phyloP scores from a whole-genome alignment of 1,140 invertebrate genomes.

The Musca domestica region DNA sequence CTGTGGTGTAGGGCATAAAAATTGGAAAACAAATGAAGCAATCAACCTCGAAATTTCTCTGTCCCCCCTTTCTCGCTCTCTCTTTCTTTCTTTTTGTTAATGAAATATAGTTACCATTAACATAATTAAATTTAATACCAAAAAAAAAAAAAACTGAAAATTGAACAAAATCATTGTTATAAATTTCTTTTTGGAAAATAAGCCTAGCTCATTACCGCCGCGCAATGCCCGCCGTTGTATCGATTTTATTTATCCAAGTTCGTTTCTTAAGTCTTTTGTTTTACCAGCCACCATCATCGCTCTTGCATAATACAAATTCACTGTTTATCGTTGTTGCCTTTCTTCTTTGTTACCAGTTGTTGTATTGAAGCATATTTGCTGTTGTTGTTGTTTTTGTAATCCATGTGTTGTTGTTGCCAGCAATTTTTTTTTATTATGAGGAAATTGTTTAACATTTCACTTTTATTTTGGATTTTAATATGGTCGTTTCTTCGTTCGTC shows the following conservation, averaged over 20 bases:
- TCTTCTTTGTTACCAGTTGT: not conserved
- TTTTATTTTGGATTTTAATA: conserved; percentile 2
- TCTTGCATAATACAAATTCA: no score
- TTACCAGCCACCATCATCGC: not conserved
- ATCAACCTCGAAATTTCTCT: no score
- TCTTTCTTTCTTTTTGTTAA: no score
- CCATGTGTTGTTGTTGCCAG: not conserved
- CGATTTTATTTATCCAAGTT: not conserved
- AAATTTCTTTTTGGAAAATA: not conserved
- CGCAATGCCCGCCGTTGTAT: no score
- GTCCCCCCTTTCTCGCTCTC: no score
- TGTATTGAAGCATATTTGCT: not conserved
- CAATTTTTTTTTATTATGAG: conserved; percentile 7
- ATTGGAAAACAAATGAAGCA: no score
- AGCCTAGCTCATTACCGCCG: not conserved
- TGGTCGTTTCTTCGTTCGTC: not conserved
- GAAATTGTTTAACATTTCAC: conserved; percentile 20
- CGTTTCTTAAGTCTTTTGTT: conserved; percentile 17
- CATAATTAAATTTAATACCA: no score
- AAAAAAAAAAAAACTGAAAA: not conserved
- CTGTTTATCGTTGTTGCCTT: not conserved
- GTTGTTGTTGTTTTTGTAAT: not conserved
- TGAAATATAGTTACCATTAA: no score
- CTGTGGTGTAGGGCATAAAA: no score
- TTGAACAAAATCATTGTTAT: not conserved